Conservation (phyloP, 2,888 invertebrate genomes). For the Cylloceria caligata region DNA sequence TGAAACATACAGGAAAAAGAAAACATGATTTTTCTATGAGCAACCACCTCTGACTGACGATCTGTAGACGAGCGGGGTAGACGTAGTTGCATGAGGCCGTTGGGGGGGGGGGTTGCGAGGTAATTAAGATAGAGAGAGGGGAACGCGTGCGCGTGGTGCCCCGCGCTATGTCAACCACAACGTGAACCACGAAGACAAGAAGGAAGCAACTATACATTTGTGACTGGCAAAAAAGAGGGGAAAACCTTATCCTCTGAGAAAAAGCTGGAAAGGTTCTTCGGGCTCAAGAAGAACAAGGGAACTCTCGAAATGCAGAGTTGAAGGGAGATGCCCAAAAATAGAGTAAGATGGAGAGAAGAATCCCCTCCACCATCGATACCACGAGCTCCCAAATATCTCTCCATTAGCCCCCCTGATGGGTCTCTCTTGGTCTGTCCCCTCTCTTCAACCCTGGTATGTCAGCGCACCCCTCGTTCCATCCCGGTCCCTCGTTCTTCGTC, state of each 20-base stretch:
- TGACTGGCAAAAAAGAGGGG: slow-evolving; percentile 33
- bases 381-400: slow-evolving; percentile 83
- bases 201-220: slow-evolving; percentile 21
- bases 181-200: slow-evolving; percentile 44
- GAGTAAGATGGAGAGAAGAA: slow-evolving; percentile 64
- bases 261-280: slow-evolving; percentile 64
- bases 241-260: slow-evolving; percentile 42
- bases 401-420: slow-evolving; percentile 83
- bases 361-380: slow-evolving; percentile 77
- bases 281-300: slow-evolving; percentile 56
- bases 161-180: slow-evolving; percentile 50
- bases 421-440: slow-evolving; percentile 71
- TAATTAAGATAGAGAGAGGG: slow-evolving; percentile 69
- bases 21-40: slow-evolving; percentile 15
- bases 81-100: slow-evolving; percentile 66
- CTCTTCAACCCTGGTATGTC: slow-evolving; percentile 52
- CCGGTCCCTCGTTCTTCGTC: slow-evolving; percentile 44
- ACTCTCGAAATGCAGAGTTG: slow-evolving; percentile 58
- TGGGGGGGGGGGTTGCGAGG: slow-evolving; percentile 74
- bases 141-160: slow-evolving; percentile 37
- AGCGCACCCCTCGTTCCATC: slow-evolving; percentile 63
- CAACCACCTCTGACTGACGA: slow-evolving; percentile 42
- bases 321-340: slow-evolving; percentile 58
- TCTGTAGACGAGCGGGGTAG: too few relatives aligned
- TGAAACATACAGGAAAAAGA: slow-evolving; percentile 5